Evolutionary conservation across 2,113 vertebrate species (phyloP), one percentile per base, ranked within the genome.

Genomic region (Paradoxurus hermaphroditus): DNA sequence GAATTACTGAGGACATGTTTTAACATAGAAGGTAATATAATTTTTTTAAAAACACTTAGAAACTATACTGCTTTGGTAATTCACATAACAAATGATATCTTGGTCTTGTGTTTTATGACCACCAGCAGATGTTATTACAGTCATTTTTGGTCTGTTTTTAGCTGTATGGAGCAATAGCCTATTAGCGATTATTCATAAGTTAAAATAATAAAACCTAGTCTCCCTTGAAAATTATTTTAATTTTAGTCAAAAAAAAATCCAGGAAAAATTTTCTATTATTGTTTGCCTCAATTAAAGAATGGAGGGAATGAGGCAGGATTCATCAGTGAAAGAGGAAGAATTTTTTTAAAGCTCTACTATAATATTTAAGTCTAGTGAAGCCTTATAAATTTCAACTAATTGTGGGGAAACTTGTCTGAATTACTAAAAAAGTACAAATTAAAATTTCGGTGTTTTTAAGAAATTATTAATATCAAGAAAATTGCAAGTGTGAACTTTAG

Each of bases 381-480:
- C 27, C 14, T 77, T 79, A 90, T 8, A 90, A 0, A 65, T 81
- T 90, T 97, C 56, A 62, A 4, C 78, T 75, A 92, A 41, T 73
- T 83, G 39, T 72, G n/a, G 51, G 19, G 2, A 4, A 89, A 36
- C 6, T 4, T 87, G 7, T 79, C 59, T 86, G 44, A 15, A 89
- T 89, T 97, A 95, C 75, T 94, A 94, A 77, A 77, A 86, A 86
- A 91, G 5, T 95, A 63, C 41, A 83, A 85, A 59, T 94, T 94
- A 72, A 63, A 96, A 94, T 78, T 51, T 87, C 77, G 46, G 13
- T 68, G 29, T 78, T 93, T 91, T 91, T 34, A 31, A 94, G 44
- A 46, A 93, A 86, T 70, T 92, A 59, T 36, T 78, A 78, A 70
- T 90, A 44, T 97, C 56, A 93, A 90, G 13, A 85, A 59, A 68